Evolutionary conservation across 2,113 vertebrate genomes (phyloP).

Genomic region (Progne subis): DNA sequence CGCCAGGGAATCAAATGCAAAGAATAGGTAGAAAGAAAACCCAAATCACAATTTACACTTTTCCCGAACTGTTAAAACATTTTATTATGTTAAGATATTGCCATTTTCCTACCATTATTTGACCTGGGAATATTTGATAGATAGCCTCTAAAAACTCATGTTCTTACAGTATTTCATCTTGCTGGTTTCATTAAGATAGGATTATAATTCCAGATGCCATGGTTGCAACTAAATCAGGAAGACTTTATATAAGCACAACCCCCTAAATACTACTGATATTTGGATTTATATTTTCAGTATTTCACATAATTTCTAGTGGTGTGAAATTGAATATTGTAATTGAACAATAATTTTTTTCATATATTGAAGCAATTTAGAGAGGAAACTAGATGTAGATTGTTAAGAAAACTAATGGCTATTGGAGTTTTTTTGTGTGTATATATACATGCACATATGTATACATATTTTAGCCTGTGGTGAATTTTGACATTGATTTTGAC

Average conservation of each 20-base stretch:
- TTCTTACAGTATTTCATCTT: not conserved
- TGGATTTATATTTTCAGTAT: not conserved
- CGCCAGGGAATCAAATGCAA: not conserved
- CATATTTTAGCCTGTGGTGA: not conserved
- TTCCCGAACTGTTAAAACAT: not conserved
- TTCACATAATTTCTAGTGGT: not conserved
- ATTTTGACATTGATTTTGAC: not conserved
- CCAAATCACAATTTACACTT: not conserved
- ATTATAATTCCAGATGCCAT: not conserved
- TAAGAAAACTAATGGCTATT: not conserved
- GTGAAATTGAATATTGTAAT: not conserved
- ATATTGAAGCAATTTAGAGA: not conserved
- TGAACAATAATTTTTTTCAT: not conserved
- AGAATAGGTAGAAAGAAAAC: not conserved
- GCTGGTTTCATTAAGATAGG: not conserved
- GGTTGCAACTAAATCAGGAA: not conserved
- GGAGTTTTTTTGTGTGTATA: not conserved
- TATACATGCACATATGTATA: fast-evolving
- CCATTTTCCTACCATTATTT: not conserved
- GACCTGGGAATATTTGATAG: not conserved
- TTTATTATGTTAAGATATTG: not conserved
- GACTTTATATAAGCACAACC: not conserved
- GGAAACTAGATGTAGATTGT: not conserved
- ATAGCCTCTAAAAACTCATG: not conserved
- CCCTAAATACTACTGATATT: not conserved